Percentiles rank a stretch among this genome's conserved stretches.
Conservation (phyloP, 2,113 vertebrate species). For the Leiothrix lutea region DNA sequence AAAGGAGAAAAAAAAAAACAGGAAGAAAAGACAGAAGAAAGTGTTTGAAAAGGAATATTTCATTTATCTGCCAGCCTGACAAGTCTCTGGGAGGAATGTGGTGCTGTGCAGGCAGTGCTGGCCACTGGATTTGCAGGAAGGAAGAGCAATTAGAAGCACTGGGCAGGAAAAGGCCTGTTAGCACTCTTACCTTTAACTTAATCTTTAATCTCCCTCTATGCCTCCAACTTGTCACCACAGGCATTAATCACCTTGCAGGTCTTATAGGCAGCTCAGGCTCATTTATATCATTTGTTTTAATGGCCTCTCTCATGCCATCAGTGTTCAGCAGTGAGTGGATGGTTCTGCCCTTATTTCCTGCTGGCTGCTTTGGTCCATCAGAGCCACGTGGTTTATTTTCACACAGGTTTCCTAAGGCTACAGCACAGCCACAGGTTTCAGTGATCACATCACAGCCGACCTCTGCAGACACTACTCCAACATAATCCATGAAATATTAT, state of each 20-base stretch:
- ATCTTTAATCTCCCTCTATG: constrained; percentile 62
- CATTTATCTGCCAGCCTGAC: not conserved
- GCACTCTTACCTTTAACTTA: constrained; percentile 59
- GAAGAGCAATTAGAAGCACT: constrained; percentile 24
- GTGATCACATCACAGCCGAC: not conserved
- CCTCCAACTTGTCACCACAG: constrained; percentile 59
- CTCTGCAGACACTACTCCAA: not conserved
- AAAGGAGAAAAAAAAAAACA: not conserved
- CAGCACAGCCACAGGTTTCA: not conserved
- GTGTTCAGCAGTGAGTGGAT: not conserved
- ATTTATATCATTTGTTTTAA: constrained; percentile 43
- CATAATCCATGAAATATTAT: not conserved
- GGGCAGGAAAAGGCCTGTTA: constrained; percentile 65
- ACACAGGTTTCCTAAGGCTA: not conserved
- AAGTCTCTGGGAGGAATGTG: not conserved
- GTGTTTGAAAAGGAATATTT: not conserved
- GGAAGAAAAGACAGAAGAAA: not conserved
- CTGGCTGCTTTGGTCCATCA: not conserved
- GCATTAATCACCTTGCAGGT: constrained; percentile 59
- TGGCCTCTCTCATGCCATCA: not conserved
- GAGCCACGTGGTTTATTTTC: not conserved
- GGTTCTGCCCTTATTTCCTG: constrained; percentile 4
- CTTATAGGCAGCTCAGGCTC: constrained; percentile 23
- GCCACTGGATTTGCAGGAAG: constrained; percentile 26
- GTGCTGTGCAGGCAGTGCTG: not conserved